Percentiles rank a stretch among this genome's conserved stretches.
These are phyloP conservation scores for Aporophyla nigra DNA, from an alignment of 2,888 invertebrate species.

Conservation along the genomic window DNA sequence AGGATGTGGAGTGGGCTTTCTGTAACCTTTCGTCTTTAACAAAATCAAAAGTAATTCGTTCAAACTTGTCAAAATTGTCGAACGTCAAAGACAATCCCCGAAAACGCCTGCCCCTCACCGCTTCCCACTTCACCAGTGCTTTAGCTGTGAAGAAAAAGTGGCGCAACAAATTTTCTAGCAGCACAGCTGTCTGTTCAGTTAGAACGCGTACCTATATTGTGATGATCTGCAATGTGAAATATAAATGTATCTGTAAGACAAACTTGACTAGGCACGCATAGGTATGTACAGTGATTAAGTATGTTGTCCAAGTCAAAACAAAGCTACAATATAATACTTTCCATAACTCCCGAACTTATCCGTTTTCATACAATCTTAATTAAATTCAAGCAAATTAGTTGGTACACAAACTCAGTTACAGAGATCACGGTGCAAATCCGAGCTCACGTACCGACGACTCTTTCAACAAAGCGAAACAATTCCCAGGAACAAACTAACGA, in stretches of 20 bases:
- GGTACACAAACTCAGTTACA: slow-evolving; percentile 69
- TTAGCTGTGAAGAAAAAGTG: no score
- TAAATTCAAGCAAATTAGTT: slow-evolving; percentile 81
- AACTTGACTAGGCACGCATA: background rate
- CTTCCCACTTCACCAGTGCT: no score
- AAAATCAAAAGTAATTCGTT: no score
- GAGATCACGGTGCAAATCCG: slow-evolving; percentile 83
- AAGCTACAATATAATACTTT: slow-evolving; percentile 46
- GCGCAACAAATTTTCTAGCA: no score
- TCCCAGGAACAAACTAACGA: slow-evolving; percentile 90
- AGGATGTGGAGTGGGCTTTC: background rate
- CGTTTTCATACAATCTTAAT: slow-evolving; percentile 66
- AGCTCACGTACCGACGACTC: slow-evolving; percentile 78
- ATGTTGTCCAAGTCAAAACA: slow-evolving; percentile 25
- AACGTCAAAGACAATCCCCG: no score
- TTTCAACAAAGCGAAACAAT: slow-evolving; percentile 86
- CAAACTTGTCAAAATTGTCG: no score
- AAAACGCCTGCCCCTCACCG: no score
- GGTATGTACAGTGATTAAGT: background rate
- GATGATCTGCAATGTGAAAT: background rate
- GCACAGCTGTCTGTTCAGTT: no score
- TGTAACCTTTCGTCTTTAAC: background rate
- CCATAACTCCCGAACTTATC: slow-evolving; percentile 53
- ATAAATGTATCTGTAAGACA: background rate
- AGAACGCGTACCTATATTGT: no score